phyloP scores from a whole-genome alignment of 2,888 invertebrate species.

The Ormia ochracea region DNA sequence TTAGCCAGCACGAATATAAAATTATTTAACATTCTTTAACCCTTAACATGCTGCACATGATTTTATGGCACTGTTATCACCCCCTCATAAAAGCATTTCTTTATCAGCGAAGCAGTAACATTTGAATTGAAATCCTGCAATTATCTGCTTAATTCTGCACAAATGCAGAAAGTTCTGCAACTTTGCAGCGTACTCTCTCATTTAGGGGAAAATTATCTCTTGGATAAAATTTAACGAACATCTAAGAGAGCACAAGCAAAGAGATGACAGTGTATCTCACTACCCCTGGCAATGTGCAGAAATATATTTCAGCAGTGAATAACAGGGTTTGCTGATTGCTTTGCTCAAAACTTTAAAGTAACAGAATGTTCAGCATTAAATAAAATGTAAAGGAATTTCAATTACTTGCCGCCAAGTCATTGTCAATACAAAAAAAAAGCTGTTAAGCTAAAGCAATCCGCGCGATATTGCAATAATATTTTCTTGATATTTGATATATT shows the following conservation, averaged over 20 bases:
- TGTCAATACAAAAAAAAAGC: not conserved
- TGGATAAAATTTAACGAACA: conserved; percentile 53
- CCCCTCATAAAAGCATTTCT: not conserved
- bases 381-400: conserved; percentile 30
- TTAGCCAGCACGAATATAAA: not conserved
- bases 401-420: not conserved
- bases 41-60: not conserved
- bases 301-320: not conserved
- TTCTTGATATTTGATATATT: not conserved
- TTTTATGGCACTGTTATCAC: not conserved
- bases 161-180: not conserved
- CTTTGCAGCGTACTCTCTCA: not conserved
- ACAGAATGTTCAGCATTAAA: not conserved
- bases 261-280: conserved; percentile 6
- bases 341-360: not conserved
- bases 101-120: not conserved
- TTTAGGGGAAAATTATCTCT: not conserved
- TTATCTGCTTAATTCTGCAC: conserved; percentile 24
- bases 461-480: not conserved
- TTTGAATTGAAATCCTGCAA: not conserved
- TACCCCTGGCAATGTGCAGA: not conserved
- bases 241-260: not conserved
- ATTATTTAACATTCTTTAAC: not conserved
- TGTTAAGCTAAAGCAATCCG: not conserved
- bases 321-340: not conserved